A percentile compares a stretch with the other conserved stretches of the same genome.
These are phyloP conservation scores for Caenorhabditis panamensis DNA, from an alignment of 2,888 invertebrate species.

Conservation along the genomic window DNA sequence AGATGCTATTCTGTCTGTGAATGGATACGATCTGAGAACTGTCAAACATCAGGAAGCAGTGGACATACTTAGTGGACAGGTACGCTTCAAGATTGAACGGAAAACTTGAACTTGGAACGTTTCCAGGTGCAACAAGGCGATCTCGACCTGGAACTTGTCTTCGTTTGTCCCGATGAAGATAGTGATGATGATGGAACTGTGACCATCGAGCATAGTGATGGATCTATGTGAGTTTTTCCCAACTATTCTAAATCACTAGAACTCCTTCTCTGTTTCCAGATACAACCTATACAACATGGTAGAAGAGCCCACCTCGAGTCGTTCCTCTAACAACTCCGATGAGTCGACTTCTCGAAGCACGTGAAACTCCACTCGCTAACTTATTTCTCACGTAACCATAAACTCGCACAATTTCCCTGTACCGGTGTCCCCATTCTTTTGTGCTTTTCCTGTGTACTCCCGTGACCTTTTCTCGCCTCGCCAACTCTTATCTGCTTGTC, in stretches of 20 bases:
- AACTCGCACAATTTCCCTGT: neutral
- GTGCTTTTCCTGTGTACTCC: slow-evolving; percentile 30
- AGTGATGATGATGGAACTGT: slow-evolving; percentile 83
- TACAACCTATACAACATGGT: slow-evolving; percentile 65
- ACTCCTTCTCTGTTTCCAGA: slow-evolving; percentile 46
- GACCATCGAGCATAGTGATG: slow-evolving; percentile 76
- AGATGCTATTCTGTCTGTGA: slow-evolving; percentile 90
- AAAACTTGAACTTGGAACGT: too few species aligned
- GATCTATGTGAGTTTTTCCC: slow-evolving; percentile 69
- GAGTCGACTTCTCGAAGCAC: slow-evolving; percentile 36
- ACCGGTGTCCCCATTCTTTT: slow-evolving; percentile 13
- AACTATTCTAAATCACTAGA: too few species aligned
- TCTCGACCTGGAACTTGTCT: slow-evolving; percentile 88
- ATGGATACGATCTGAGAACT: slow-evolving; percentile 88
- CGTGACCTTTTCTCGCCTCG: slow-evolving; percentile 28
- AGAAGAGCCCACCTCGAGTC: slow-evolving; percentile 64
- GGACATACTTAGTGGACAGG: slow-evolving; percentile 88
- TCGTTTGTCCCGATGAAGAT: slow-evolving; percentile 87
- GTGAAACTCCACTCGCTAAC: slow-evolving; percentile 10
- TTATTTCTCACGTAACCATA: too few species aligned
- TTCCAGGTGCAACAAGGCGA: slow-evolving; percentile 84
- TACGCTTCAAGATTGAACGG: slow-evolving; percentile 3
- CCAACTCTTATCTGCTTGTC: slow-evolving; percentile 9
- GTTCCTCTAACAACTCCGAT: slow-evolving; percentile 68
- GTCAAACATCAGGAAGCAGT: slow-evolving; percentile 90